Base-by-base conservation (phyloP, 35 echinoderm and acorn worm genomes). In the Stichopus chloronotus region DNA sequence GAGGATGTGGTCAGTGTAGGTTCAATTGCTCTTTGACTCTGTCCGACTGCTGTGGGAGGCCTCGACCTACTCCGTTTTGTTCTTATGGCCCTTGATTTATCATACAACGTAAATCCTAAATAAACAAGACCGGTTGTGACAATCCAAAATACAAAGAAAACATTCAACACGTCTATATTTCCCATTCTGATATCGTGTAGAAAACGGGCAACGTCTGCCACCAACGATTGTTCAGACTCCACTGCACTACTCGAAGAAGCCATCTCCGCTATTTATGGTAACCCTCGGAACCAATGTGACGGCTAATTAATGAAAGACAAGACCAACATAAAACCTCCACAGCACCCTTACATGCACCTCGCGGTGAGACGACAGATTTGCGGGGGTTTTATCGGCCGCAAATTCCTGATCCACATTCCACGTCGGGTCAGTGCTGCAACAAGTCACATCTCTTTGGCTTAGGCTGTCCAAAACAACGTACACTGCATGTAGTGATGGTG, bases 101-200 rank as follows among this genome's bases (percentile, higher is more conserved):
- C 94, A 76, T 92, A 95, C 57, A 88, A 80, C 43, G 92, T 93
- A 79, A 98, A 68, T 90, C 77, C 94, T 89, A 95, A 53, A 20
- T 92, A 92, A 22, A 97, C 87, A 5, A 91, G 25, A 56, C 80
- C 93, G 9, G 96, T 88, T 9, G 93, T 43, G 55, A 95, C 22
- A 79, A 96, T 61, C 95, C 95, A 99, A 83, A 83, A 56, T 53
- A 95, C 20, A 16, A 96, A 93, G 53, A 96, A 81, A 82, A 94
- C 90, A 90, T 99, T 94, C 90, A 99, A 94, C 93, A 99, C 92
- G 84, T 99, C 95, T 22, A 99, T 90, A 71, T 88, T 68, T 22
- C 97, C 97, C 68, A 94, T 92, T 79, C 92, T 94, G 25, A 97
- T 79, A 58, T 91, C 76, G 63, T 91, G 90, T 79, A 91, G 76